These are phyloP conservation scores for Abramis brama DNA, from an alignment of 2,113 vertebrate genomes.

Conservation along the genomic window DNA sequence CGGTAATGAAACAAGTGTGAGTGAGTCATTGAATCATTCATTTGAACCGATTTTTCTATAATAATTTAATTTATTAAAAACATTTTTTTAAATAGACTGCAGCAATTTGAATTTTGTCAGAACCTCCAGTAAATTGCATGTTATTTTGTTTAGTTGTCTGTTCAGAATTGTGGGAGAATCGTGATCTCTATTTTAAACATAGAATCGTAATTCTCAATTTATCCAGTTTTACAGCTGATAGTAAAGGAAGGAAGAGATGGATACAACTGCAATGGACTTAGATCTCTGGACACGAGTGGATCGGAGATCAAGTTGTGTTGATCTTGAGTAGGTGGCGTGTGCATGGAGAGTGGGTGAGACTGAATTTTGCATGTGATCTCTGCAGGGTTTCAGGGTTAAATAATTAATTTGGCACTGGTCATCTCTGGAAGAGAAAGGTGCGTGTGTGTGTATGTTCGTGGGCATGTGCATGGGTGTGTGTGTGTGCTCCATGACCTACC, in stretches of 20 bases:
- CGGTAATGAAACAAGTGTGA: too few relatives aligned
- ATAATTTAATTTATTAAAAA: too few relatives aligned
- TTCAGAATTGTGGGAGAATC: too few relatives aligned
- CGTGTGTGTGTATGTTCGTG: neutral
- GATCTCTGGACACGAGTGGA: neutral
- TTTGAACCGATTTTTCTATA: too few relatives aligned
- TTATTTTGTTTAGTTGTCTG: too few relatives aligned
- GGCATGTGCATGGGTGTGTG: neutral
- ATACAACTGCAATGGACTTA: neutral
- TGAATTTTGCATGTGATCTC: slow-evolving; percentile 26
- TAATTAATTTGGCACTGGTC: neutral
- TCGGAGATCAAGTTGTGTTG: slow-evolving; percentile 17
- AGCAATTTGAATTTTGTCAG: too few relatives aligned
- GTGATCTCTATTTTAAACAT: too few relatives aligned
- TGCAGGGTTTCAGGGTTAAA: neutral
- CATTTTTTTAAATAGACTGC: too few relatives aligned
- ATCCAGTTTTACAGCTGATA: too few relatives aligned
- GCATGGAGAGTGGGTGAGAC: neutral
- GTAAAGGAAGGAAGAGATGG: neutral
- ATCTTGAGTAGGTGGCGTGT: neutral
- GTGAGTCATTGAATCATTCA: too few relatives aligned
- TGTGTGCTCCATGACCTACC: slow-evolving; percentile 73
- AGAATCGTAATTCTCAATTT: too few relatives aligned
- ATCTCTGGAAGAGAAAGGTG: neutral
- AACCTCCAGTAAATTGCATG: too few relatives aligned